phyloP scores from a whole-genome alignment of 2,113 vertebrate species.

The Archocentrus centrarchus region DNA sequence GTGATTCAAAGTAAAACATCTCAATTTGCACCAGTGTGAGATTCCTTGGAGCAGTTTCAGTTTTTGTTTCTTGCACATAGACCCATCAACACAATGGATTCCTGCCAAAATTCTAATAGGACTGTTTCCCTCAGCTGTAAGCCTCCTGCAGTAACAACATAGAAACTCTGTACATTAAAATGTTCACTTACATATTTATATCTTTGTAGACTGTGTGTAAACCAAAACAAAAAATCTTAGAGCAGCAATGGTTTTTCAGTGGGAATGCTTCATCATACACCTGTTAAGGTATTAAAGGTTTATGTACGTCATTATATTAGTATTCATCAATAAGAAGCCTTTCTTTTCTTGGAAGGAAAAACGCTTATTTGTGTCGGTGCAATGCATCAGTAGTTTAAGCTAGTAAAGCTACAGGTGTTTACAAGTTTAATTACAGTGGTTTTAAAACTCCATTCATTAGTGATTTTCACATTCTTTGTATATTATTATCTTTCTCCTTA shows the following conservation, averaged over 20 bases:
- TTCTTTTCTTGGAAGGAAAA: background rate
- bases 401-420: background rate
- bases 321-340: background rate
- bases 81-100: constrained; percentile 10
- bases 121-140: background rate
- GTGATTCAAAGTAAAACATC: constrained; percentile 16
- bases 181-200: background rate
- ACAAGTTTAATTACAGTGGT: background rate
- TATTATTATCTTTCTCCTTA: background rate
- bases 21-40: background rate
- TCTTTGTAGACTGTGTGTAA: background rate
- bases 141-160: background rate
- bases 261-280: background rate
- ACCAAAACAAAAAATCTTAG: background rate
- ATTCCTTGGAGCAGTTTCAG: background rate
- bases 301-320: background rate
- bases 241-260: background rate
- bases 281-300: background rate
- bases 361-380: background rate
- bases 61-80: background rate
- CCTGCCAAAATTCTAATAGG: constrained; percentile 5
- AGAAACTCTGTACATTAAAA: background rate
- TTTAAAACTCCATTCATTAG: background rate
- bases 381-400: background rate
- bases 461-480: constrained; percentile 11